These are phyloP conservation scores for Tachypleus tridentatus DNA, from an alignment of 1,140 invertebrate species.

Conservation along the genomic window DNA sequence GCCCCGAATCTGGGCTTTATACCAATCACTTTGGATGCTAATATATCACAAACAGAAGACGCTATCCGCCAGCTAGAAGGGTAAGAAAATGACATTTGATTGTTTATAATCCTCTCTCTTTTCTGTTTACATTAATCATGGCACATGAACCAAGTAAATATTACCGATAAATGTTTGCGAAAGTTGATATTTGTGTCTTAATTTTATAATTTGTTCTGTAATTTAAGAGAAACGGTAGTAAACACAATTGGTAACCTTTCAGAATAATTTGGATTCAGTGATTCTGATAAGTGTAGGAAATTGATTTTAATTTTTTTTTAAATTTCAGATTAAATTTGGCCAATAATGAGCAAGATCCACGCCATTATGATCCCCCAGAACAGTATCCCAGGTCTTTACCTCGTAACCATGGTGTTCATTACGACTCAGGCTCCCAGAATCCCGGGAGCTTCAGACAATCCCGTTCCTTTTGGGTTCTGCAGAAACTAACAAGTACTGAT, in stretches of 20 bases:
- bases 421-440: conserved; percentile 3
- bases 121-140: no score
- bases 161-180: no score
- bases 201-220: conserved; percentile 6
- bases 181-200: no score
- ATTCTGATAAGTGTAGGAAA: neutral
- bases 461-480: conserved; percentile 67
- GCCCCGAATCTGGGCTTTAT: conserved; percentile 7
- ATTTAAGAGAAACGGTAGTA: no score
- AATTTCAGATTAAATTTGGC: neutral
- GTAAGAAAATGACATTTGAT: neutral
- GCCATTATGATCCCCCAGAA: conserved; percentile 3
- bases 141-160: no score
- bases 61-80: neutral
- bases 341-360: neutral
- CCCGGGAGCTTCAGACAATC: conserved; percentile 34
- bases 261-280: neutral
- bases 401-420: conserved; percentile 6
- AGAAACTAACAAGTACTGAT: conserved; percentile 53
- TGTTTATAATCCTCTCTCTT: no score
- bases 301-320: conserved; percentile 1
- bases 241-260: neutral
- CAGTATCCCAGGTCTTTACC: conserved; percentile 10
- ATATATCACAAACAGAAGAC: neutral
- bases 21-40: neutral